phyloP scores from a whole-genome alignment of 2,888 invertebrate genomes.

The Drosophila acutilabella region DNA sequence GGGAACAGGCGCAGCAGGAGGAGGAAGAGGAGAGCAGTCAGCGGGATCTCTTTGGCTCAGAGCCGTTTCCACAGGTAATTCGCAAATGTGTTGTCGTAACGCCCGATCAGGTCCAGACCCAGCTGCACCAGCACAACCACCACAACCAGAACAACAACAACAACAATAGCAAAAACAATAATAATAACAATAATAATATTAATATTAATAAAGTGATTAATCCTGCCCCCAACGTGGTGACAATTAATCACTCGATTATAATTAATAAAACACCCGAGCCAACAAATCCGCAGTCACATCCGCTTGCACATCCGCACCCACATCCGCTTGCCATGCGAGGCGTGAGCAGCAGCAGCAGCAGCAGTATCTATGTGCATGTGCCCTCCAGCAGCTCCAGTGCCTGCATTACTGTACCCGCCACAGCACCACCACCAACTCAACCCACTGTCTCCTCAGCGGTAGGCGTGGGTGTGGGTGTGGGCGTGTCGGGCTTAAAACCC shows the following conservation, averaged over 20 bases:
- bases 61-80: constrained; percentile 85
- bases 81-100: constrained; percentile 75
- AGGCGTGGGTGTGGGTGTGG: no score
- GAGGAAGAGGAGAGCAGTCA: constrained; percentile 54
- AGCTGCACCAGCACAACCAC: constrained; percentile 42
- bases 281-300: constrained; percentile 6
- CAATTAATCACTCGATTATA: constrained; percentile 85
- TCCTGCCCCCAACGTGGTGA: constrained; percentile 75
- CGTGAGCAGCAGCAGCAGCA: constrained; percentile 29
- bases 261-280: constrained; percentile 84
- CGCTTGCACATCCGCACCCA: constrained; percentile 4
- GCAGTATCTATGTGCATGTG: constrained; percentile 64
- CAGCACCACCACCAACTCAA: constrained; percentile 19
- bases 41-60: constrained; percentile 84
- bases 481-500: constrained; percentile 58
- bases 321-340: constrained; percentile 12
- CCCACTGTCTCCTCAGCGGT: no score
- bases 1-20: constrained; percentile 7
- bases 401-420: constrained; percentile 15
- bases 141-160: constrained; percentile 56
- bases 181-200: neutral
- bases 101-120: constrained; percentile 55
- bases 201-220: constrained; percentile 55
- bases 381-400: constrained; percentile 40
- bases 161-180: constrained; percentile 11